These are phyloP conservation scores for Colinus virginianus DNA, from an alignment of 2,113 vertebrate genomes.

Conservation along the genomic window DNA sequence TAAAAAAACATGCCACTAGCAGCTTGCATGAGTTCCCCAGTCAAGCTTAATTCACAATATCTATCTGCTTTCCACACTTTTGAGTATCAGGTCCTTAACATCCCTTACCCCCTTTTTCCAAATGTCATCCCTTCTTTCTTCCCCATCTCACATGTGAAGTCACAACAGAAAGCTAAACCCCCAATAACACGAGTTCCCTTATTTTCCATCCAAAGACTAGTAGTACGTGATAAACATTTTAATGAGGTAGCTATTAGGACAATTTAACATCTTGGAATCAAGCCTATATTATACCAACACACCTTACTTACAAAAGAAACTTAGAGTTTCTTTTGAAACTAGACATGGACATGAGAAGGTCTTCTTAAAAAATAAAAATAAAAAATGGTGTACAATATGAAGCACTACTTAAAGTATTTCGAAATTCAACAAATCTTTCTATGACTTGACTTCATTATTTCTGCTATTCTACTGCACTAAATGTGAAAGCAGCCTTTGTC, in stretches of 20 bases:
- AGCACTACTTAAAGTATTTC: neutral
- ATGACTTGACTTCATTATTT: slow-evolving; percentile 1
- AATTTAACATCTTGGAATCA: neutral
- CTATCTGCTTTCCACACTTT: neutral
- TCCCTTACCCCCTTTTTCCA: neutral
- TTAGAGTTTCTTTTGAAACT: neutral
- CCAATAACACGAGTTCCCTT: neutral
- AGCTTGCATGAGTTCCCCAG: neutral
- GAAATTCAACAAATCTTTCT: neutral
- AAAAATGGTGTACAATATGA: neutral
- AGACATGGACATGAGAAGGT: accelerated
- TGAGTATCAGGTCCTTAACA: neutral
- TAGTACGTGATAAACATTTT: neutral
- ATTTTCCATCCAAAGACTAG: neutral
- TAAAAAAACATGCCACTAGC: neutral
- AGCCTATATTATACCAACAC: neutral
- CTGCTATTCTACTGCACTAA: neutral
- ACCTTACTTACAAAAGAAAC: neutral
- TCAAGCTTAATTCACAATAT: neutral
- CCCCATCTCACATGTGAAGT: accelerated
- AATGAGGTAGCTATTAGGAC: neutral
- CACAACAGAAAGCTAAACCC: neutral
- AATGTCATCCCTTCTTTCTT: neutral
- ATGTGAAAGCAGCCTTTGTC: neutral
- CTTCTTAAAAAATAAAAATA: neutral